Evolutionary conservation across 2,888 invertebrate genomes (phyloP).

Genomic region (Rhagophthalmus giganteus): DNA sequence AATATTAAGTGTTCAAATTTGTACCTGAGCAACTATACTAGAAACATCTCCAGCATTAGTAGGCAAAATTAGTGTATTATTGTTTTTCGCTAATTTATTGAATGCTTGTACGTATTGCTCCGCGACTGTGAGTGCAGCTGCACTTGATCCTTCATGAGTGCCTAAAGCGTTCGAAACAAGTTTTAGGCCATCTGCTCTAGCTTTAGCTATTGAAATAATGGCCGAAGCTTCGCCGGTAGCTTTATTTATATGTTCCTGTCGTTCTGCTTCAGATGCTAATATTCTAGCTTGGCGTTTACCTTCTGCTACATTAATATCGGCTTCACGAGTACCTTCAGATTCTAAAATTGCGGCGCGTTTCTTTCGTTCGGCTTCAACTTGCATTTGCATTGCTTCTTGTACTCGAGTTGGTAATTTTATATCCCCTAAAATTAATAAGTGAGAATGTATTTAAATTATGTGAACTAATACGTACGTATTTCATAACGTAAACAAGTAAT

Average conservation of each 20-base stretch:
- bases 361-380: constrained; percentile 96
- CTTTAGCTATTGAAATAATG: constrained; percentile 87
- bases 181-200: constrained; percentile 81
- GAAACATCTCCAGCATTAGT: constrained; percentile 84
- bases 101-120: constrained; percentile 97
- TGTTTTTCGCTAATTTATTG: constrained; percentile 86
- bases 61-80: constrained; percentile 93
- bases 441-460: too few relatives aligned
- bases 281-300: constrained; percentile 91
- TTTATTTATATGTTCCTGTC: constrained; percentile 91
- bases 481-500: constrained; percentile 94
- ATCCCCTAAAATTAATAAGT: constrained; percentile 71
- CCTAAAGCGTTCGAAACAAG: constrained; percentile 71
- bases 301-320: constrained; percentile 97
- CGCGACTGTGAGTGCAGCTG: constrained; percentile 89
- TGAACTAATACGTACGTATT: constrained; percentile 81
- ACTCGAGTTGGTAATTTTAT: constrained; percentile 87
- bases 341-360: constrained; percentile 97
- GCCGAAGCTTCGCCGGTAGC: constrained; percentile 92
- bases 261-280: constrained; percentile 91
- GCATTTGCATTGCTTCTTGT: constrained; percentile 99
- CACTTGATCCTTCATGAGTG: constrained; percentile 72
- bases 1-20: constrained; percentile 9
- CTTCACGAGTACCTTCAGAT: constrained; percentile 90
- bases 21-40: constrained; percentile 78